Evolutionary conservation across 2,797 vertebrate genomes (phyloP).

Genomic region (Poliocrania exsul): DNA sequence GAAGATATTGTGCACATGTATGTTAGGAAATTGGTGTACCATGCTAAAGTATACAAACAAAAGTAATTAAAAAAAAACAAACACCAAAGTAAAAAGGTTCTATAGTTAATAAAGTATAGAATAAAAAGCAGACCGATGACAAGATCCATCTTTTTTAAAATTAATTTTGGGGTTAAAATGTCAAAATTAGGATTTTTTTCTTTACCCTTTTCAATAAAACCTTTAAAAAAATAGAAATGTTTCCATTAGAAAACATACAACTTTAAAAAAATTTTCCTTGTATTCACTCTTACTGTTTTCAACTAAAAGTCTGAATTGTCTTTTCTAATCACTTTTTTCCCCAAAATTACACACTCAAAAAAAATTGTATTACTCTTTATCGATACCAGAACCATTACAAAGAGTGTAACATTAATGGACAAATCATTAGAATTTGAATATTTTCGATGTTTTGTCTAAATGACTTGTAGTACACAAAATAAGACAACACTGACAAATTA

Average conservation of each 20-base stretch:
- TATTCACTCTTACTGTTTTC: not conserved
- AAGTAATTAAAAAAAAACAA: not conserved
- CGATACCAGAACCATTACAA: not conserved
- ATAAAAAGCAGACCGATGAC: not conserved
- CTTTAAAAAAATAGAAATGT: rapidly evolving
- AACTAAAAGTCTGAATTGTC: not conserved
- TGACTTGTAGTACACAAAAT: not conserved
- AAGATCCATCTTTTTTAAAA: not conserved
- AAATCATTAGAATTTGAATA: not conserved
- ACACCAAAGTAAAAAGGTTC: not conserved
- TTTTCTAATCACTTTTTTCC: not conserved
- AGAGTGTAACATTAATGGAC: not conserved
- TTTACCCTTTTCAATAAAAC: not conserved
- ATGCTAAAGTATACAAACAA: not conserved
- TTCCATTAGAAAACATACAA: not conserved
- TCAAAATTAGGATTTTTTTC: not conserved
- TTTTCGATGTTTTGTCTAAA: not conserved
- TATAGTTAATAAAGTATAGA: not conserved
- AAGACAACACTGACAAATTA: not conserved
- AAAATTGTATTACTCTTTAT: not conserved
- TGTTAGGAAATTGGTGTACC: not conserved
- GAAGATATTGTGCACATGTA: not conserved
- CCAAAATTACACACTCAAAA: not conserved
- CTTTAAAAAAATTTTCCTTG: not conserved
- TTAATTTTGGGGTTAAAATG: not conserved